phyloP scores from a whole-genome alignment of 2,797 vertebrate species.

The Falco columbarius region DNA sequence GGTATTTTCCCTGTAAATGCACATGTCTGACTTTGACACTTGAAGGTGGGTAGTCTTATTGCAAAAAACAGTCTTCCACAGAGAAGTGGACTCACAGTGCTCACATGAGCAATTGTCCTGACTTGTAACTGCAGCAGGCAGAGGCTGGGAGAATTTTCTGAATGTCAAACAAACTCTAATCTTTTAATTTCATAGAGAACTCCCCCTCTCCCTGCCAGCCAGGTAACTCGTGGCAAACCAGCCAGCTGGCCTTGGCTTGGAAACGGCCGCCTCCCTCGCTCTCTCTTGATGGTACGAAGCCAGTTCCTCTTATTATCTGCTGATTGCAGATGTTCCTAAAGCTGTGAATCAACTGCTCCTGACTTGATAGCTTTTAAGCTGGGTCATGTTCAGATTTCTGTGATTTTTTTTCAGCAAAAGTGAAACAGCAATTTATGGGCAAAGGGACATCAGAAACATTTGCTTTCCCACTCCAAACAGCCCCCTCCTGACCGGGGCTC shows the following conservation, averaged over 20 bases:
- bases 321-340: not conserved
- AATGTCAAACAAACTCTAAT: not conserved
- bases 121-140: not conserved
- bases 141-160: not conserved
- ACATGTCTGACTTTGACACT: not conserved
- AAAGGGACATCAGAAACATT: not conserved
- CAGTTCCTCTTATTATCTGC: not conserved
- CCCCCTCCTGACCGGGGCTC: accelerated
- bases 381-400: not conserved
- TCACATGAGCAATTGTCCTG: not conserved
- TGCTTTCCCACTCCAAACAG: not conserved
- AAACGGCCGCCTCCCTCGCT: not conserved
- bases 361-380: not conserved
- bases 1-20: not conserved
- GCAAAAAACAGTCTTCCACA: not conserved
- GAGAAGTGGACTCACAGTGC: not conserved
- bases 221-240: not conserved
- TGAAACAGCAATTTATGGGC: not conserved
- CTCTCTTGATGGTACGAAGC: not conserved
- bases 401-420: not conserved
- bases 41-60: not conserved
- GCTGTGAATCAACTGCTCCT: accelerated
- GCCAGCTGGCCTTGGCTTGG: not conserved
- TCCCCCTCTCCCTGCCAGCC: not conserved
- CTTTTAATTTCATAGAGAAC: not conserved